Base-by-base conservation (phyloP, 2,113 vertebrate species). In the Aphelocoma coerulescens region DNA sequence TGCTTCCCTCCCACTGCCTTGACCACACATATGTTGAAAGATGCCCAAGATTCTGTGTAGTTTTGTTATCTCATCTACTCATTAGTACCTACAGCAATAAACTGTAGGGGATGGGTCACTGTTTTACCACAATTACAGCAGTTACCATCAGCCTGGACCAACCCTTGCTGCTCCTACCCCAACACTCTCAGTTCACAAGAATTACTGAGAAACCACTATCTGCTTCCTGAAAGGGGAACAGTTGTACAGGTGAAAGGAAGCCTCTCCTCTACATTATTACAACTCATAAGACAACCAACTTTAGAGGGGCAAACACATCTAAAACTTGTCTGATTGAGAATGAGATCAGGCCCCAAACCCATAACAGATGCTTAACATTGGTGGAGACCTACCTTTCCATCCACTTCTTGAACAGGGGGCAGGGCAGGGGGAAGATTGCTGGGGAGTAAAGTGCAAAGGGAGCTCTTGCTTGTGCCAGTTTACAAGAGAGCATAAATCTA, bases 1-100 rank as follows among this genome's bases (percentile, higher is more conserved):
- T 55, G 85, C 80, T 77, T 94, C 68, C 91, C 85, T 96, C 89
- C 91, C 90, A 95, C 88, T 95, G 87, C 88, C 94, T 95, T 93
- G 91, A 95, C 91, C 94, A 97, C 62, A 63, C 93, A 87, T 95
- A 97, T 91, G 94, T 81, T 97, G 91, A 95, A 92, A 89, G 57
- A 92, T 59, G 76, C 43, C 62, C 77, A 94, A 43, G 83, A 96
- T 76, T 73, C 69, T 54, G 32, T 68, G 88, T n/a, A 14, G 16
- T 74, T 91, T 81, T 6, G 8, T 87, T 85, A 57, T 71, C 80
- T 89, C 75, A 75, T 79, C 55, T 79, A 86, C 66, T 94, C 73
- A 88, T 43, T 63, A 91, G 75, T 87, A 86, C 63, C 67, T 83
- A 88, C 0, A 55, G 44, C 52, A 94, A 67, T 61, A 59, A 67